Conservation (phyloP, 2,113 vertebrate genomes). For the Zeus faber region DNA sequence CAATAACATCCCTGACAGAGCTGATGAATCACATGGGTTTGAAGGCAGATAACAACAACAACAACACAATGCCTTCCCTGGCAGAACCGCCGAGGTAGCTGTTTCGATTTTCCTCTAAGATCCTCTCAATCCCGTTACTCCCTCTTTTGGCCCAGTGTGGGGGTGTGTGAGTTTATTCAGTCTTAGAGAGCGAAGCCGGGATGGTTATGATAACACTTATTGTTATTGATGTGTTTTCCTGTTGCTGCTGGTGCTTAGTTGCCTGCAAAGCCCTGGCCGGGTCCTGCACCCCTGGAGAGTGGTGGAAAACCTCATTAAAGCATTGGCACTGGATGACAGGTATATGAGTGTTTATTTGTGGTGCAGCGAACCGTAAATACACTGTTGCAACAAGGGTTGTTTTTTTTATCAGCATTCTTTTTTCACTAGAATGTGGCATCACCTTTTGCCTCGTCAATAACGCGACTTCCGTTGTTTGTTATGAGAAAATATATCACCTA, state of each 20-base stretch:
- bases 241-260: constrained; percentile 1
- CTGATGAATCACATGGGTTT: constrained; percentile 49
- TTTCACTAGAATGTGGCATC: not conserved
- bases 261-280: constrained; percentile 4
- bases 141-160: constrained; percentile 10
- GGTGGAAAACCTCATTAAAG: constrained; percentile 27
- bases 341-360: too few species aligned
- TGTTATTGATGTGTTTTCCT: constrained; percentile 47
- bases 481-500: too few species aligned
- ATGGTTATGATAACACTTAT: constrained; percentile 26
- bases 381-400: too few species aligned
- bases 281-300: not conserved
- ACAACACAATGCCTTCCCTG: constrained; percentile 28
- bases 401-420: too few species aligned
- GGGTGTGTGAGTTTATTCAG: constrained; percentile 4
- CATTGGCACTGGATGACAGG: constrained; percentile 25
- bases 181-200: constrained; percentile 11
- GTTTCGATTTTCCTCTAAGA: constrained; percentile 40
- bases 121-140: constrained; percentile 21
- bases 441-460: too few species aligned
- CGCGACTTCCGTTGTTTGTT: too few species aligned
- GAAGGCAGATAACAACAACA: constrained; percentile 52
- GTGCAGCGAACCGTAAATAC: too few species aligned
- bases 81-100: constrained; percentile 17
- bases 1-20: constrained; percentile 47